Evolutionary conservation across 2,888 invertebrate species (phyloP).

Genomic region (Prenolepis imparis): DNA sequence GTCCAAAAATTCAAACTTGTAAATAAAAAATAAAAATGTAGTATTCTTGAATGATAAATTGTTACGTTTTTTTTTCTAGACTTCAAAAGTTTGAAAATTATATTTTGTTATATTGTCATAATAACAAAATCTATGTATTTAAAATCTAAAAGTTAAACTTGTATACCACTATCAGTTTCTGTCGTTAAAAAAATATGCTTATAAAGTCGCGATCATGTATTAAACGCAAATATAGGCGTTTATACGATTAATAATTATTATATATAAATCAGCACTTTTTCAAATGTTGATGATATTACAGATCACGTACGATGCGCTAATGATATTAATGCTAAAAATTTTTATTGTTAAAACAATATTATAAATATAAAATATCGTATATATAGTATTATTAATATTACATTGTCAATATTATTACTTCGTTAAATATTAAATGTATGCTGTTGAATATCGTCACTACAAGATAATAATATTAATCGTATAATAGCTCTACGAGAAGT

Average conservation of each 20-base stretch:
- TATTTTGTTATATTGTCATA: slow-evolving; percentile 3
- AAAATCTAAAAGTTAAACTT: not conserved
- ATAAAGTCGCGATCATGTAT: slow-evolving; percentile 8
- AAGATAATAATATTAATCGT: slow-evolving; percentile 30
- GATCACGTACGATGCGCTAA: not conserved
- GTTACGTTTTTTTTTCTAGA: not conserved
- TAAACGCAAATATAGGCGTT: not conserved
- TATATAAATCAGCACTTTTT: not conserved
- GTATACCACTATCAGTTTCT: not conserved
- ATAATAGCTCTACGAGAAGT: not conserved
- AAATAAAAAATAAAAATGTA: not conserved
- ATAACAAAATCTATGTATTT: not conserved
- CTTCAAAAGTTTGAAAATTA: not conserved
- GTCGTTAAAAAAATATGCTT: not conserved
- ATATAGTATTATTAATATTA: not conserved
- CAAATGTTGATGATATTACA: not conserved
- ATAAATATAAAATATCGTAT: not conserved
- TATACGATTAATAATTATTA: slow-evolving; percentile 23
- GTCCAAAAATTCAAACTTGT: not conserved
- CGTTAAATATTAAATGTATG: slow-evolving; percentile 6
- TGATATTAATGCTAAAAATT: not conserved
- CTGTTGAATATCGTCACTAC: not conserved
- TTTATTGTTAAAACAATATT: not conserved
- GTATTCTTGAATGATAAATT: slow-evolving; percentile 1
- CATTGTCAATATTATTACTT: not conserved